Base-by-base conservation (phyloP, 2,113 vertebrate genomes). In the Pseudorhombus dupliciocellatus region DNA sequence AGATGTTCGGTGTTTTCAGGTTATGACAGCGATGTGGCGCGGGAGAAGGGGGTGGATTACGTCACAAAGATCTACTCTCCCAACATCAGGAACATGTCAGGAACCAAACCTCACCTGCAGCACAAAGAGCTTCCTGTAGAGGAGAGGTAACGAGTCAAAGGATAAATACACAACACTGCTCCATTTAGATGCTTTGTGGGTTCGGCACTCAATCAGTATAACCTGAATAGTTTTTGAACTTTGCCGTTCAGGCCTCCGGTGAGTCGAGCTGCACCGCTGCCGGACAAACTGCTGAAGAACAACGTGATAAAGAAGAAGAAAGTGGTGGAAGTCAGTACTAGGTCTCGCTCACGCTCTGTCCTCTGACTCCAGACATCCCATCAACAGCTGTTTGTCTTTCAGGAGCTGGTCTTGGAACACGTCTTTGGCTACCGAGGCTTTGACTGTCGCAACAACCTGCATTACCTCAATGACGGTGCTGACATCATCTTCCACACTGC, bases 401-500 rank as follows among this genome's bases (percentile, higher is more conserved):
- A 99, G 98, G 97, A 99, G 72, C 93, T 99, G 86, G 93, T 93
- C 57, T 79, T 99, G 76, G 96, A 99, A 24, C 98, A 99, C 0
- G 96, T 99, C 16, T 98, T 99, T 72, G 98, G 98, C 18, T 99
- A 98, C 92, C 81, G 98, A 88, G 97, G 98, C 25, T 97, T 96
- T 18, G 97, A 99, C 86, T 98, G 98, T 73, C 96, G 97, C 34
- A 98, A 98, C 90, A 99, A 99, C 93, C 95, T 99, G 64, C 97
- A 99, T 80, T 99, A 98, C 94, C 96, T 99, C 83, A 99, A 98
- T 0, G 97, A 99, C 0, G 96, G 97, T 0, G 81, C 94, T 0
- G 97, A 99, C 88, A 98, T 99, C 69, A 89, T 98, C 88, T 99
- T 97, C 86, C 98, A 99, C 87, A 96, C 97, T 0, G 98, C 98